Evolutionary conservation across 1,140 invertebrate genomes (phyloP), one percentile per base, ranked within the genome.

Genomic region (Tyrophagus putrescentiae): DNA sequence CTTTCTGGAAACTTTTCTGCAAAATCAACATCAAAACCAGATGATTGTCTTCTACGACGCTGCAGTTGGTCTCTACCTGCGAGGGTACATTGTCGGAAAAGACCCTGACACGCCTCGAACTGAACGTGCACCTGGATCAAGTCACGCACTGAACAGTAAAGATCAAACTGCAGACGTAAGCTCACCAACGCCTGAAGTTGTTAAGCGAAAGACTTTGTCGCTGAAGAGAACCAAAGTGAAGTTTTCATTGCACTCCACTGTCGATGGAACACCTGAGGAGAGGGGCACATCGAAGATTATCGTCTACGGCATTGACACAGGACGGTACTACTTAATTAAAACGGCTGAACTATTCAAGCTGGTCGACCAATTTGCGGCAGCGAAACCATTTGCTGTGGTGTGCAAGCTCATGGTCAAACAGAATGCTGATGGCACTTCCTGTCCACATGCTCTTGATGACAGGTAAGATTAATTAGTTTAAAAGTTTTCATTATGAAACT

Each of bases 361-460:
- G 25, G 52, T 27, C 13, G 52, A 54, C 21, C 25, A 27, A 9
- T 54, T 54, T 54, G 13, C 13, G 11, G 11, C 25, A 4, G 3
- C 25, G 3, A 54, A 54, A 54, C 52, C 52, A 54, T 54, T 54
- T 54, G 52, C 52, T 29, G 25, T 54, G 32, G 52, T 54, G 25
- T 54, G 52, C 25, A 54, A 54, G 39, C 25, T 54, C 52, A 54
- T n/a, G 31, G 18, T 18, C 21, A 7, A 48, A n/a, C n/a, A n/a
- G n/a, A n/a, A n/a, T n/a, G n/a, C n/a, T n/a, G n/a, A n/a, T n/a
- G n/a, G n/a, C n/a, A n/a, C n/a, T n/a, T n/a, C n/a, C n/a, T n/a
- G n/a, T n/a, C n/a, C n/a, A n/a, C n/a, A n/a, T n/a, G n/a, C n/a
- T n/a, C n/a, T n/a, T n/a, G n/a, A n/a, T n/a, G n/a, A n/a, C n/a